Conservation (phyloP, 1,140 invertebrate species). For the Meloidogyne floridensis region DNA sequence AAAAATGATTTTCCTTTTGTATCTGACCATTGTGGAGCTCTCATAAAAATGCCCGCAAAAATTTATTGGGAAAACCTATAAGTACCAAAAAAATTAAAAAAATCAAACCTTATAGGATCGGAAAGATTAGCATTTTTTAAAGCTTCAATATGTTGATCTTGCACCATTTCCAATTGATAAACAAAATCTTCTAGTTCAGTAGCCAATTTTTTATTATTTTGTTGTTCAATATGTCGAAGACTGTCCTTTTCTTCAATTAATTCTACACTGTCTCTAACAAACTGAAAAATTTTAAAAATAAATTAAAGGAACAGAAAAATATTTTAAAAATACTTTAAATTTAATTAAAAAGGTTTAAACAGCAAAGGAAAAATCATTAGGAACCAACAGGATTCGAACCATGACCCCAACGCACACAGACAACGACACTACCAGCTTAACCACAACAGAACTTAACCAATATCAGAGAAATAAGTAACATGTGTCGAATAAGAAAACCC, state of each 20-base stretch:
- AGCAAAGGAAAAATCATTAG: too few species aligned
- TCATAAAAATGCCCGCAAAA: too few species aligned
- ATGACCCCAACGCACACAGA: too few species aligned
- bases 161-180: conserved; percentile 41
- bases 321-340: too few species aligned
- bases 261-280: conserved; percentile 69
- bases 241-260: conserved; percentile 89
- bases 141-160: conserved; percentile 70
- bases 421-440: background rate
- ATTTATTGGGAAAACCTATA: too few species aligned
- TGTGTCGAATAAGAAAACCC: background rate
- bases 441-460: background rate
- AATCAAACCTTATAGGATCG: conserved; percentile 68
- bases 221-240: conserved; percentile 81
- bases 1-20: too few species aligned
- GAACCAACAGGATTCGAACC: too few species aligned
- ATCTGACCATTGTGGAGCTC: too few species aligned
- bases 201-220: conserved; percentile 79
- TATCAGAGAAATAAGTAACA: background rate
- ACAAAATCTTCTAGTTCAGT: conserved; percentile 77
- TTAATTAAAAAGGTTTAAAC: too few species aligned
- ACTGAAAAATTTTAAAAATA: conserved; percentile 42
- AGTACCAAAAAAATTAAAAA: conserved; percentile 1
- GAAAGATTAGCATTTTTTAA: conserved; percentile 78
- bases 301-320: background rate